A percentile compares a stretch with the other conserved stretches of the same genome.
Evolutionary conservation across 2,113 vertebrate genomes (phyloP).

Genomic region (western clawed frog (Xenopus tropicalis)): DNA sequence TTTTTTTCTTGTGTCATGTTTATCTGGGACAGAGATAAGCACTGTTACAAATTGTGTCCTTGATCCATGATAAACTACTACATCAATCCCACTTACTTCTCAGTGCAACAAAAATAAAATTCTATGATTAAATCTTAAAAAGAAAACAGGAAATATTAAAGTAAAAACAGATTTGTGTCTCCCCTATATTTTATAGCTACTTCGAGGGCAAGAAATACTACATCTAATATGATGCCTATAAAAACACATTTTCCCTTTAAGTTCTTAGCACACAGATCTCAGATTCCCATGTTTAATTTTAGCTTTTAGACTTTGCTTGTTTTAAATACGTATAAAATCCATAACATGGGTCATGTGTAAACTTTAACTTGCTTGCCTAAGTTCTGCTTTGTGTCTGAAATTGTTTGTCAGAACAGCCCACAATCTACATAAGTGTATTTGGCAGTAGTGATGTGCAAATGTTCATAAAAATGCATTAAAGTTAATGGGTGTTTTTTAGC

Average conservation of each 20-base stretch:
- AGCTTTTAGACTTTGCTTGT: not conserved
- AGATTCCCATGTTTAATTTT: not conserved
- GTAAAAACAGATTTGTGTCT: not conserved
- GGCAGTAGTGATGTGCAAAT: too few relatives aligned
- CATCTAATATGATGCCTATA: not conserved
- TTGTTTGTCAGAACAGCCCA: too few relatives aligned
- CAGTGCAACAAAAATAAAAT: slow-evolving; percentile 5
- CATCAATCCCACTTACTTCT: not conserved
- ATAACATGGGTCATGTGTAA: not conserved
- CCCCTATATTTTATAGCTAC: not conserved
- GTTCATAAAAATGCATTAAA: too few relatives aligned
- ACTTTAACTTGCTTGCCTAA: not conserved
- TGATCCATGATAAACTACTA: slow-evolving; percentile 10
- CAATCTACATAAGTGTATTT: too few relatives aligned
- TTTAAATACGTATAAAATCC: not conserved
- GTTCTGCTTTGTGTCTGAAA: too few relatives aligned
- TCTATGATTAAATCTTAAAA: slow-evolving; percentile 1
- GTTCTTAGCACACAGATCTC: not conserved
- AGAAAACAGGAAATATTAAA: not conserved
- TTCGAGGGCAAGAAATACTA: not conserved
- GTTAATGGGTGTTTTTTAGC: too few relatives aligned
- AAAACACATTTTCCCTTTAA: not conserved
- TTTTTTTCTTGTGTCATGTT: slow-evolving; percentile 11
- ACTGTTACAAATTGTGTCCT: slow-evolving; percentile 32
- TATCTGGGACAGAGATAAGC: slow-evolving; percentile 31